Conservation (phyloP, 2,888 invertebrate species). For the Leptopilina syphax region DNA sequence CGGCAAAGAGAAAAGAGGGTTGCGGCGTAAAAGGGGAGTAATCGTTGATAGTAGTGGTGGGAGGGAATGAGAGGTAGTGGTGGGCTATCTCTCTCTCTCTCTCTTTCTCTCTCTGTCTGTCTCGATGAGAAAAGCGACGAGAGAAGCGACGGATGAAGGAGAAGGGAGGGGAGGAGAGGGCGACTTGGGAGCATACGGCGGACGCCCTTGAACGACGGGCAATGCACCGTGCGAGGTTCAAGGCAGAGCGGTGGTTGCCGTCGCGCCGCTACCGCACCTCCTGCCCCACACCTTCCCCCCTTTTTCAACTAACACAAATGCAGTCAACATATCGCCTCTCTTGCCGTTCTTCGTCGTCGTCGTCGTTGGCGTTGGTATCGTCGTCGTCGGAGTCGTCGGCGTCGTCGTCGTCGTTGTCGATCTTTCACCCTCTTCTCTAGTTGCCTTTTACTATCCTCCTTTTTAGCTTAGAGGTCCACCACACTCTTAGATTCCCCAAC, state of each 20-base stretch:
- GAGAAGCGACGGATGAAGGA: conserved; percentile 16
- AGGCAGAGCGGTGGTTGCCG: conserved; percentile 75
- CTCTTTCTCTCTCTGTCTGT: neutral
- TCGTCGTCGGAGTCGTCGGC: neutral
- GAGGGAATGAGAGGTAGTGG: neutral
- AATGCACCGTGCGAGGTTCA: conserved; percentile 77
- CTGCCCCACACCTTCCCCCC: conserved; percentile 43
- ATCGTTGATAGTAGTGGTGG: conserved; percentile 9
- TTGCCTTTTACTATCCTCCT: conserved; percentile 56
- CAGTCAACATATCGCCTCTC: neutral
- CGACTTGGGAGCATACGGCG: conserved; percentile 66
- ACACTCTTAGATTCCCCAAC: conserved; percentile 20
- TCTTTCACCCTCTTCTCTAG: conserved; percentile 27
- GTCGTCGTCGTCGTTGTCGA: neutral
- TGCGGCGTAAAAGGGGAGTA: conserved; percentile 42
- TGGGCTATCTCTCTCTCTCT: conserved; percentile 22
- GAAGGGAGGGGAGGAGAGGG: conserved; percentile 2
- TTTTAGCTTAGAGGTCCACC: conserved; percentile 28
- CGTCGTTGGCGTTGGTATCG: neutral
- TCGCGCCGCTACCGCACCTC: conserved; percentile 62
- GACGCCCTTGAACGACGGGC: conserved; percentile 77
- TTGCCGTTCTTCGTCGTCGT: neutral
- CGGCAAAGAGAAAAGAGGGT: conserved; percentile 13
- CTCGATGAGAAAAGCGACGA: conserved; percentile 45
- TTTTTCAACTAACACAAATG: conserved; percentile 22